Evolutionary conservation across 2,888 invertebrate species (phyloP).

Genomic region (Lacanobia oleracea): DNA sequence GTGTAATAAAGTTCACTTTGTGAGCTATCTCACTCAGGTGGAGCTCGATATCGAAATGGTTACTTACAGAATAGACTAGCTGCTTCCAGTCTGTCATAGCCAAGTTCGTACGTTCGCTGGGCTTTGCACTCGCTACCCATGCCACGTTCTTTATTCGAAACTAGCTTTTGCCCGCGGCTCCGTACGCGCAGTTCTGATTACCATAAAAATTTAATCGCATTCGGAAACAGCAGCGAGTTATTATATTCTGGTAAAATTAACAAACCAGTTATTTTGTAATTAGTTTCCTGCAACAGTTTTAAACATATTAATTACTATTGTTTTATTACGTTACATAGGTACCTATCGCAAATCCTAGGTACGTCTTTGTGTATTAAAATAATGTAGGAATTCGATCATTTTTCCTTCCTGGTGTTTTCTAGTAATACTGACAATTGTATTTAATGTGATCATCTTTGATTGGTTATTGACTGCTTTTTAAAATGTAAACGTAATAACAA

Average conservation of each 20-base stretch:
- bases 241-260: not conserved
- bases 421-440: not conserved
- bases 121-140: too few species aligned
- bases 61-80: too few species aligned
- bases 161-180: too few species aligned
- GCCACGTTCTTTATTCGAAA: too few species aligned
- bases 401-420: slow-evolving; percentile 43
- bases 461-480: not conserved
- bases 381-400: not conserved
- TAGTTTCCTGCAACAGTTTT: not conserved
- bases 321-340: not conserved
- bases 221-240: not conserved
- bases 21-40: too few species aligned
- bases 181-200: too few species aligned
- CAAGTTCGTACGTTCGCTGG: too few species aligned
- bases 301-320: not conserved
- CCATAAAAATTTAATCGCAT: not conserved
- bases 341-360: slow-evolving; percentile 4
- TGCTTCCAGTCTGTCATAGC: too few species aligned
- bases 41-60: too few species aligned
- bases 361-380: not conserved
- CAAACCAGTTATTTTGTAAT: not conserved
- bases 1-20: too few species aligned
- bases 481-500: not conserved
- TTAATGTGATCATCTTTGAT: slow-evolving; percentile 12